Percentiles rank a stretch among this genome's conserved stretches.
Conservation (phyloP, 2,888 invertebrate genomes). For the Escarpia spicata region DNA sequence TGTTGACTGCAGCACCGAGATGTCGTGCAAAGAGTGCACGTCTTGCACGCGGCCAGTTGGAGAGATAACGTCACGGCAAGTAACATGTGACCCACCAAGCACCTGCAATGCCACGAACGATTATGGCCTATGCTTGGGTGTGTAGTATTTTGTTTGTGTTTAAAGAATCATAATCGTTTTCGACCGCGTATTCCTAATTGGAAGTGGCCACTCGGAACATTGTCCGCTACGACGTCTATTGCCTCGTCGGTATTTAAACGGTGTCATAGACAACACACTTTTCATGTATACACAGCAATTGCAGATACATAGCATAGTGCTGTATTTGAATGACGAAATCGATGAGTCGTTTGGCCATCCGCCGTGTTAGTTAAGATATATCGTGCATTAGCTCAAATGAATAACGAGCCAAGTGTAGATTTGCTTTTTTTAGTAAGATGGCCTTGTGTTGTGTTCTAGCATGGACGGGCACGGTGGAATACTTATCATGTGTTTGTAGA, state of each 20-base stretch:
- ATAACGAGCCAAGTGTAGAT: not conserved
- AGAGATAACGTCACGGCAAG: not conserved
- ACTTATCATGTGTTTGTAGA: not conserved
- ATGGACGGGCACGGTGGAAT: not conserved
- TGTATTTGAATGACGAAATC: too few species aligned
- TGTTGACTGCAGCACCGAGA: not conserved
- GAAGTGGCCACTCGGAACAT: too few species aligned
- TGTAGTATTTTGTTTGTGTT: not conserved
- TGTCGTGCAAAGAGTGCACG: not conserved
- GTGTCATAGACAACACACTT: too few species aligned
- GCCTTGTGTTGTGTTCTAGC: not conserved
- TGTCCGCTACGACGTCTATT: too few species aligned
- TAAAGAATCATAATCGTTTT: too few species aligned
- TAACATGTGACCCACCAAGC: not conserved
- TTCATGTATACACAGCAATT: too few species aligned
- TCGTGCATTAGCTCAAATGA: not conserved
- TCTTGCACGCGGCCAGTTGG: slow-evolving; percentile 25
- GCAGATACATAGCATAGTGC: too few species aligned
- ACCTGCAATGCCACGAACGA: not conserved
- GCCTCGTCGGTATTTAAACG: too few species aligned
- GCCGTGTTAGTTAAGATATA: too few species aligned
- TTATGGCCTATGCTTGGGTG: not conserved
- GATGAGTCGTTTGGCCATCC: too few species aligned
- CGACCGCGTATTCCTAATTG: too few species aligned
- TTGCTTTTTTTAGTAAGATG: not conserved